Evolutionary conservation across 2,797 vertebrate genomes (phyloP), one percentile per base, ranked within the genome.

Genomic region (Nannoperca obscura): DNA sequence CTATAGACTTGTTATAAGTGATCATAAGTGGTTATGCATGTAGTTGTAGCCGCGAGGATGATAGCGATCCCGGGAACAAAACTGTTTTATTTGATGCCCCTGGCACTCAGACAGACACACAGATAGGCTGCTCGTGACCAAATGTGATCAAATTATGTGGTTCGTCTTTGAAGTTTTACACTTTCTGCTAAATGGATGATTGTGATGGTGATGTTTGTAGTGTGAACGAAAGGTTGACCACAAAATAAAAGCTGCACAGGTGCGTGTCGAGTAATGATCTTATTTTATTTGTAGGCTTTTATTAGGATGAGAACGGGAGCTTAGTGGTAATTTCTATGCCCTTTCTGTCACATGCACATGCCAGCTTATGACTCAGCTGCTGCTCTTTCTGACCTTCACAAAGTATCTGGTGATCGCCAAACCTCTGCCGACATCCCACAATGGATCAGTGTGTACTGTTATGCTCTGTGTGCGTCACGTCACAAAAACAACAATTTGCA

Each of bases 1-100:
- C 92, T 79, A 64, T 71, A 68, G 75, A 83, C 82, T 80, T 78
- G 85, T 91, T 86, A 85, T 78, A 79, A 84, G 78, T 84, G 84
- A 83, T 82, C 66, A 73, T 91, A 92, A 92, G 88, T 91, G 91
- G 85, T 89, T 88, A 50, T 89, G 90, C 80, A 88, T 92, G 92
- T 88, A 80, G 84, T 53, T 30, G 10, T 80, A 78, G 88, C 89
- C 78, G 71, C 80, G 4, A 90, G 91, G 85, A 84, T 68, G 85
- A 88, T 71, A 89, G 76, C 8, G 42, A 86, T 89, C 86, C 82
- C 68, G 53, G 71, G 78, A 86, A 84, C 70, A 70, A 40, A 38
- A 47, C 27, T 57, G 58, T 82, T 88, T 80, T 55, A 69, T 87
- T 71, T 74, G 67, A 83, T 78, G 74, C 80, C 86, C 69, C 85